phyloP scores from a whole-genome alignment of 2,113 vertebrate genomes.

The Takifugu bimaculatus region DNA sequence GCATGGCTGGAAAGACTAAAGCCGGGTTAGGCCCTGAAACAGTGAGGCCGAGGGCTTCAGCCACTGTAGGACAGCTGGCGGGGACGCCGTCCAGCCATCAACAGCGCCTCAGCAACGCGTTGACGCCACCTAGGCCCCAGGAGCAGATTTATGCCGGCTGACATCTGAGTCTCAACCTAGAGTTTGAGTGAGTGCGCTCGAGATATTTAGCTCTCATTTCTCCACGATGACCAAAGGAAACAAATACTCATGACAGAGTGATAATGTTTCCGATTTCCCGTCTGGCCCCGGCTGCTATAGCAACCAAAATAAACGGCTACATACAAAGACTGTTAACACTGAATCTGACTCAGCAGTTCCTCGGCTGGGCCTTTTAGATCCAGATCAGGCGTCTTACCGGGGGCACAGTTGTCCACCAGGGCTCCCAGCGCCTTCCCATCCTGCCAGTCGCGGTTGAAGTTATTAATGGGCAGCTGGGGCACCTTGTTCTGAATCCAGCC shows the following conservation, averaged over 20 bases:
- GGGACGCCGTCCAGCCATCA: conserved; percentile 36
- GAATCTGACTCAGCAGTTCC: conserved; percentile 45
- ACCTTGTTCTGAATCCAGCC: conserved; percentile 97
- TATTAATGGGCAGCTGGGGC: conserved; percentile 91
- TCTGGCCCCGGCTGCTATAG: conserved; percentile 36
- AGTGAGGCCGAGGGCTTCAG: conserved; percentile 52
- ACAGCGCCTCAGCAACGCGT: conserved; percentile 16
- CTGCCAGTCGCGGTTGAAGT: conserved; percentile 91
- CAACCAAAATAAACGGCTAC: conserved; percentile 43
- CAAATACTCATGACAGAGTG: conserved; percentile 34
- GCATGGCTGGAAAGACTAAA: conserved; percentile 60
- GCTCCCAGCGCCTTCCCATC: conserved; percentile 91
- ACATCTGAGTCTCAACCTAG: conserved; percentile 29
- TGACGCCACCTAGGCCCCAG: conserved; percentile 41
- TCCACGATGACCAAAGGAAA: conserved; percentile 28
- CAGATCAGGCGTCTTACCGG: conserved; percentile 72
- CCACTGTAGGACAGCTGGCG: conserved; percentile 66
- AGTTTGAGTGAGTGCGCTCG: neutral
- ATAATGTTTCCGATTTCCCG: conserved; percentile 34
- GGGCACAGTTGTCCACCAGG: conserved; percentile 91
- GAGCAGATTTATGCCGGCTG: conserved; percentile 33
- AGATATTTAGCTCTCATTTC: conserved; percentile 11
- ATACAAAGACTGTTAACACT: conserved; percentile 31
- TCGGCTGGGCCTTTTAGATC: neutral
- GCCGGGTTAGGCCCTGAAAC: conserved; percentile 34